A percentile compares a stretch with the other conserved stretches of the same genome.
Conservation (phyloP, 2,797 vertebrate species). For the Peromyscus nudipes region DNA sequence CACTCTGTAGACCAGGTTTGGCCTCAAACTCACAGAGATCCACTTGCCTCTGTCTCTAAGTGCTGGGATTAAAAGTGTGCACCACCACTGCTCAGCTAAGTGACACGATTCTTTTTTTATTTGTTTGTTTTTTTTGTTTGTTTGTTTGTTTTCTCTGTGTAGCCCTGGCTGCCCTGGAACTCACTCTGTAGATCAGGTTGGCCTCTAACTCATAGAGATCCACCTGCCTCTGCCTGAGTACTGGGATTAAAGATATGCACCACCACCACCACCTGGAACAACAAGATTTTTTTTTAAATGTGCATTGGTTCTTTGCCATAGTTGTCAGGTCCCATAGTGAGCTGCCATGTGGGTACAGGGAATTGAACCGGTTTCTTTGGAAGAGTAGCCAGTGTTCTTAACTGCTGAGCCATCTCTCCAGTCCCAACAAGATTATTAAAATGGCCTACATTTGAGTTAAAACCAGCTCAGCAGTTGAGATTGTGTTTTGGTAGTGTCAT, state of each 20-base stretch:
- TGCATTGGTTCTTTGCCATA: neutral
- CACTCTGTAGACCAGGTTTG: neutral
- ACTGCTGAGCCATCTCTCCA: neutral
- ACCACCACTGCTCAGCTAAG: neutral
- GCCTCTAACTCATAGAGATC: neutral
- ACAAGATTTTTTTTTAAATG: neutral
- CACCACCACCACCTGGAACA: neutral
- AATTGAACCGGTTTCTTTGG: neutral
- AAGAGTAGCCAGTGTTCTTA: neutral
- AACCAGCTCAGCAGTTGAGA: conserved; percentile 44
- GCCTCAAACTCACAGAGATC: neutral
- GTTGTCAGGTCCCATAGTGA: neutral
- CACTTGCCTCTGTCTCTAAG: neutral
- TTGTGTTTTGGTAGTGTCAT: neutral
- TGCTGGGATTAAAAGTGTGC: neutral
- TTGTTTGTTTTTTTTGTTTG: neutral
- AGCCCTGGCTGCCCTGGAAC: neutral
- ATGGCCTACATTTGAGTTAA: conserved; percentile 61
- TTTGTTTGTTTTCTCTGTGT: neutral
- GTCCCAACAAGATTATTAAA: neutral
- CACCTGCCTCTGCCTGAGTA: neutral
- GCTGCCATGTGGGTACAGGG: neutral
- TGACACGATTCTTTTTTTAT: neutral
- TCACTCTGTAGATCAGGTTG: neutral
- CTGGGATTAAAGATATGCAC: neutral